phyloP scores from a whole-genome alignment of 2,888 invertebrate genomes.

The Leptopterna dolabrata region DNA sequence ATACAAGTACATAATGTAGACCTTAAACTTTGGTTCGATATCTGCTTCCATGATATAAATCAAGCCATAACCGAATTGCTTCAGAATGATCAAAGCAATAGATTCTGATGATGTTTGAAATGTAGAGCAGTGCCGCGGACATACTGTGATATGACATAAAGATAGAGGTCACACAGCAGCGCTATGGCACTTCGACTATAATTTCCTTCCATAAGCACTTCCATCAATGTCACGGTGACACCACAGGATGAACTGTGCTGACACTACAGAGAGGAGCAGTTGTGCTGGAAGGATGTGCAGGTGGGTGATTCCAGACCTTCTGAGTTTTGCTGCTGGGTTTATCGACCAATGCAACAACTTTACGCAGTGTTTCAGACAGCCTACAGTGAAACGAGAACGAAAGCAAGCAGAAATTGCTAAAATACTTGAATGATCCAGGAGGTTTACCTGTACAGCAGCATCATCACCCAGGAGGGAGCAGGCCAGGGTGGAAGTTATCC shows the following conservation, averaged over 20 bases:
- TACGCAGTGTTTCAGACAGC: no score
- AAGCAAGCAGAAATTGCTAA: no score
- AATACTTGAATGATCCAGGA: no score
- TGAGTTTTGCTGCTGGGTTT: no score
- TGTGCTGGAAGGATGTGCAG: slow-evolving; percentile 47
- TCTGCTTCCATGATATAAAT: no score
- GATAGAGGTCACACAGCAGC: slow-evolving; percentile 84
- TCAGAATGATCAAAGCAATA: no score
- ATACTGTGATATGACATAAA: slow-evolving; percentile 78
- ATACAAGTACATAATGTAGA: neutral
- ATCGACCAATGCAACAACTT: no score
- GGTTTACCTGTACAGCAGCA: slow-evolving; percentile 89
- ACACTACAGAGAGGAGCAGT: slow-evolving; percentile 47
- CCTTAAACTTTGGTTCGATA: no score
- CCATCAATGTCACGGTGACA: slow-evolving; percentile 70
- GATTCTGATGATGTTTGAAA: no score
- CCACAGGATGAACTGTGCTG: neutral
- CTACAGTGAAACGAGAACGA: no score
- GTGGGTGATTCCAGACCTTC: no score
- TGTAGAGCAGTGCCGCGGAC: slow-evolving; percentile 34
- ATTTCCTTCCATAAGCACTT: slow-evolving; percentile 77
- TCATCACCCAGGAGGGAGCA: slow-evolving; percentile 98
- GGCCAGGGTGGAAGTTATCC: slow-evolving; percentile 97
- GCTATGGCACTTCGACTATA: slow-evolving; percentile 68
- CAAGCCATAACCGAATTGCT: no score